Evolutionary conservation across 2,888 invertebrate genomes (phyloP), one percentile per base, ranked within the genome.

Genomic region (Oasisia sp.): DNA sequence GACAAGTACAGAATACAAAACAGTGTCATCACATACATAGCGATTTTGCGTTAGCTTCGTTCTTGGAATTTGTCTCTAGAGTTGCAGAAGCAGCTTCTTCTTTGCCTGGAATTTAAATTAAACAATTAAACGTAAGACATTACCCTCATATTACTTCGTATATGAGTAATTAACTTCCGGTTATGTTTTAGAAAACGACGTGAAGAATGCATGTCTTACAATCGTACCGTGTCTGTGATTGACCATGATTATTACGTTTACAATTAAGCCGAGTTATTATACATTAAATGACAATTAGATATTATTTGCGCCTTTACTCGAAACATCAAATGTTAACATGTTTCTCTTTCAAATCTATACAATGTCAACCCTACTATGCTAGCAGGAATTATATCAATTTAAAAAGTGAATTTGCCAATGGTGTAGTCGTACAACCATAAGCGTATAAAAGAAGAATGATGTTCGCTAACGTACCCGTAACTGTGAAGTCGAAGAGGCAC

Each of bases 401-500:
- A 27, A 27, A 7, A 74, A 27, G 14, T 7, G 2, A n/a, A 74
- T 74, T 74, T 74, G 74, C 0, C 27, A 19, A 2, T 74, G 19
- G 4, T 74, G 27, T 74, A 3, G 7, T 74, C 19, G 19, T 74
- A 3, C 7, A 19, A 74, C 14, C 74, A n/a, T 27, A 56, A 56
- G 19, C 56, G 56, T 56, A 27, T 74, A 19, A 2, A 74, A 74
- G 0, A 27, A 74, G 19, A 19, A 7, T 19, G 19, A 5, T 27
- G n/a, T 74, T 27, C 5, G n/a, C 44, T 19, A 74, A 74, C 4
- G 27, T n/a, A 91, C 91, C 91, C 14, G 91, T 91, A 45, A 91
- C 56, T 44, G 56, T 45, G 27, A 91, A 91, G 56, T 91, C 91
- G n/a, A 91, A 91, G 11, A 91, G 27, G n/a, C 91, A 91, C 56